Base-by-base conservation (phyloP, 1,140 invertebrate species). In the Eulimnadia texana region DNA sequence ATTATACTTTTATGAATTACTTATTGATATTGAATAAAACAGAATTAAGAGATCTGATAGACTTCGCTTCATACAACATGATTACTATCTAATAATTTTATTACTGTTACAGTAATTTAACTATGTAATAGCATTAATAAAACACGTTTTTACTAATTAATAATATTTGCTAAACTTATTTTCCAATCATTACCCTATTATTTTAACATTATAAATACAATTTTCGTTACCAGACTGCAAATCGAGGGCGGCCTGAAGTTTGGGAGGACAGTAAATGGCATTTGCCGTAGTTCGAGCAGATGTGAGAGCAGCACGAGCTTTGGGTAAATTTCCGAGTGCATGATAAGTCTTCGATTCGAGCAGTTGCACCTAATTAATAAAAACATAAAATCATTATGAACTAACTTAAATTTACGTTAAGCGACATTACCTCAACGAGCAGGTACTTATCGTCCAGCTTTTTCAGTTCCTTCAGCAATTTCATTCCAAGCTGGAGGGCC, bases 361-460 rank as follows among this genome's bases (percentile, higher is more conserved):
- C 51, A 99, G 76, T 69, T 98, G 91, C 3, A 85, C 81, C 66
- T 67, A 50, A 42, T 49, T 33, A 29, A 55, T 53, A 16, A 11
- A 47, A 23, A 50, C 16, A 56, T 24, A 49, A 19, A 23, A 23
- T 22, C 23, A 19, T 2, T 20, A 6, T 9, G 6, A 9, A 9
- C 33, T 22, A 25, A 58, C 24, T 58, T 23, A 20, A 1, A 16
- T 33, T 42, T 49, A 1, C 23, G n/a, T 27, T 2, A 29, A 20
- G 3, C 3, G 19, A 60, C 11, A 60, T 3, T 47, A 65, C 90
- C 75, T 99, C 96, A 0, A 99, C 95, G 58, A 99, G 76, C 58
- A 99, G 77, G 75, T 98, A 95, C 76, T 99, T 99, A 70, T 99
- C 97, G 77, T 99, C 97, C 68, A 99, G 76, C 74, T 99, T 99